Evolutionary conservation across 2,797 vertebrate species (phyloP), one percentile per base, ranked within the genome.

Genomic region (Sebastes itinus): DNA sequence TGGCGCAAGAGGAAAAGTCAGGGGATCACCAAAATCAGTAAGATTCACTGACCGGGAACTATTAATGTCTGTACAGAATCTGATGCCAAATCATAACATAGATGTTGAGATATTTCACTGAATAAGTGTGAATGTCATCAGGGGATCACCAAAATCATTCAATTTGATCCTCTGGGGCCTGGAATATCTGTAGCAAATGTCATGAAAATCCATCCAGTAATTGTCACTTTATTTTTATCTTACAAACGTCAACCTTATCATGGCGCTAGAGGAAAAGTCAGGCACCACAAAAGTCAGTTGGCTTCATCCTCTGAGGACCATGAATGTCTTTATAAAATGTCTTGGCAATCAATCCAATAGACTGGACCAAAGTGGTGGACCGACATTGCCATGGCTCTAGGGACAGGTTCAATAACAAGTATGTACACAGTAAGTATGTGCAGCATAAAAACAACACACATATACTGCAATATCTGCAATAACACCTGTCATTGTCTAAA

Each of bases 91-190:
- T 1, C 20, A 30, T 46, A 46, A 18, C 6, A 3, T 46, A 23
- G 23, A 42, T 2, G 33, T 59, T 46, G 14, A 65, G 22, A 42
- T 65, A 25, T 65, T 68, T 56, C 54, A 25, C 1, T 28, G 18
- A 42, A 59, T 42, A 42, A n/a, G 9, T 42, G 30, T 22, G 32
- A 7, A 13, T 33, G 27, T 60, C 58, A 18, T 38, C 32, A 58
- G 2, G 1, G 22, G 5, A 54, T 35, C 32, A 70, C 32, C 4
- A 14, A n/a, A 16, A 52, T 0, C 1, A 23, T 32, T 22, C 0
- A 0, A 32, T 32, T 18, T 20, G 0, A 8, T 1, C 16, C 22
- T 54, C 18, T 23, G 9, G 1, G 20, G 3, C 7, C 59, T 23
- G 35, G 18, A 56, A 54, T 9, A 16, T 27, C 16, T 55, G 16